These are phyloP conservation scores for Oligia latruncula DNA, from an alignment of 2,888 invertebrate species.

Conservation along the genomic window DNA sequence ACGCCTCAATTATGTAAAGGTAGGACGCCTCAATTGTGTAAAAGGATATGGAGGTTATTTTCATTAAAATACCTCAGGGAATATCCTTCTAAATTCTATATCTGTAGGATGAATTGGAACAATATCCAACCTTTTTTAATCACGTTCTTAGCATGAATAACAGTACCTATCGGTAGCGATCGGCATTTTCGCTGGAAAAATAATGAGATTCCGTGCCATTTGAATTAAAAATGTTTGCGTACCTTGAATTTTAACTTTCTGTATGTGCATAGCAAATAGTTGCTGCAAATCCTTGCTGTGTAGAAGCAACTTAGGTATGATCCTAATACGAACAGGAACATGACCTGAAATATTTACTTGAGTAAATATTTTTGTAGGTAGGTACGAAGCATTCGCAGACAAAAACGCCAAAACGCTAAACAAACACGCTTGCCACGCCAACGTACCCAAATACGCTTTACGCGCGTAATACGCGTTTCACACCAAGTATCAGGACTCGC, in stretches of 20 bases:
- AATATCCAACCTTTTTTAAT: slow-evolving; percentile 44
- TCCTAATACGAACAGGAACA: slow-evolving; percentile 76
- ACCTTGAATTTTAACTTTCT: slow-evolving; percentile 85
- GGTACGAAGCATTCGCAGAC: not conserved
- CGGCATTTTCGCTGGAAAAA: slow-evolving; percentile 17
- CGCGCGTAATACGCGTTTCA: not conserved
- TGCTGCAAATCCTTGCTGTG: slow-evolving; percentile 81
- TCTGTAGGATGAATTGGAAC: slow-evolving; percentile 17
- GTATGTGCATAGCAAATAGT: slow-evolving; percentile 80
- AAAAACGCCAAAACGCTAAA: no score
- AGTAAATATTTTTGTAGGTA: not conserved
- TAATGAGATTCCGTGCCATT: slow-evolving; percentile 12
- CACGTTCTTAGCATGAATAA: slow-evolving; percentile 48
- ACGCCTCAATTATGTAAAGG: not conserved
- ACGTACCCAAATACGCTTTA: not conserved
- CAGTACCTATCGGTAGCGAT: slow-evolving; percentile 13
- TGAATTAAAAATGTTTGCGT: slow-evolving; percentile 51
- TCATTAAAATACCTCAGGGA: slow-evolving; percentile 35
- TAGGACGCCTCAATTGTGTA: not conserved
- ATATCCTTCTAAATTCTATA: slow-evolving; percentile 16
- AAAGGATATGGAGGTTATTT: slow-evolving; percentile 10
- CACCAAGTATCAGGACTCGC: not conserved
- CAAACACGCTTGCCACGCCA: no score
- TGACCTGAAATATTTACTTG: slow-evolving; percentile 72
- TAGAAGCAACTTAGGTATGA: slow-evolving; percentile 81